phyloP scores from a whole-genome alignment of 37 sponge, comb jelly and placozoan genomes.

The Hormiphora californensis region DNA sequence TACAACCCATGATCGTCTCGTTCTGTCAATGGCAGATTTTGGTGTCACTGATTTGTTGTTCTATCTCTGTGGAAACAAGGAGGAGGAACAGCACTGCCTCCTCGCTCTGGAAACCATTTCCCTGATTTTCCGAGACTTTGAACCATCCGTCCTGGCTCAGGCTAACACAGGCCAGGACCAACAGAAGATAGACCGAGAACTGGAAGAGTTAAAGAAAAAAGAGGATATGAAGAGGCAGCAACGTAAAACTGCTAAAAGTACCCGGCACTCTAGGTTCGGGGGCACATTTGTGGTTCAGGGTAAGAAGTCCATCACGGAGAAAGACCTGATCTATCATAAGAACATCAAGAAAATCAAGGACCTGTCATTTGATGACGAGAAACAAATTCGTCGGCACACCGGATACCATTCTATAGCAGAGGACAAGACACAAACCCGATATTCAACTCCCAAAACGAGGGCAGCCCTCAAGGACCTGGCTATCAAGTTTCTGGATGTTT shows the following conservation, averaged over 20 bases:
- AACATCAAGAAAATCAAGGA: constrained; percentile 37
- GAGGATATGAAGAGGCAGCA: constrained; percentile 16
- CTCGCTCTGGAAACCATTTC: neutral
- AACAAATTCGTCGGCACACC: constrained; percentile 5
- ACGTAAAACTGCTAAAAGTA: neutral
- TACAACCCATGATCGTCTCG: constrained; percentile 8
- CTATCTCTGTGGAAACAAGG: constrained; percentile 45
- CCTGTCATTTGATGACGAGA: constrained; percentile 53
- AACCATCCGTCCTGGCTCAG: neutral
- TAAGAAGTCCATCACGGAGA: constrained; percentile 26
- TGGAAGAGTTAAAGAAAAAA: neutral
- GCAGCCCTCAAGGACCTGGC: neutral
- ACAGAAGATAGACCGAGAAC: neutral
- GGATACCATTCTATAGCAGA: constrained; percentile 6
- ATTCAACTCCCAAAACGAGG: constrained; percentile 14
- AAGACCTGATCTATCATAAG: constrained; percentile 41
- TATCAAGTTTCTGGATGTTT: constrained; percentile 12
- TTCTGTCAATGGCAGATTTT: constrained; percentile 48
- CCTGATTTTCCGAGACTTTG: constrained; percentile 24
- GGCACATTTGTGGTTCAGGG: constrained; percentile 44
- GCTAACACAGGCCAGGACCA: neutral
- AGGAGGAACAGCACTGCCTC: constrained; percentile 49
- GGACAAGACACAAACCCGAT: neutral
- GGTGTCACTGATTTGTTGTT: constrained; percentile 36
- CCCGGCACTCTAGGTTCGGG: constrained; percentile 44